Conservation (phyloP, 2,113 vertebrate genomes). For the Psilopsiagon aurifrons region DNA sequence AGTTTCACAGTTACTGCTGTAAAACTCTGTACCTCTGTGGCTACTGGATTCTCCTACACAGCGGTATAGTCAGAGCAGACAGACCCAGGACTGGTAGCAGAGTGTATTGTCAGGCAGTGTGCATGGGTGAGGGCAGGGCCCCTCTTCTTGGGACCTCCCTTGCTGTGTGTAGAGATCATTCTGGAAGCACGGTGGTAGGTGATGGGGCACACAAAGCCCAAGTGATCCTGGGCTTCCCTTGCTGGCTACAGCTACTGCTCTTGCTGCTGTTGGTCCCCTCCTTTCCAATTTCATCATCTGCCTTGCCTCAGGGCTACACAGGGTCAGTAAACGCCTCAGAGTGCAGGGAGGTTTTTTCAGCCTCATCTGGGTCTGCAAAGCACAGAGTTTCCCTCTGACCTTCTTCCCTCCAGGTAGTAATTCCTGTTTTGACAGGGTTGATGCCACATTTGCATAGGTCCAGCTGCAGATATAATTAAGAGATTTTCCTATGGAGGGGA, state of each 20-base stretch:
- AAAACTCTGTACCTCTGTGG: not conserved
- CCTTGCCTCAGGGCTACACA: not conserved
- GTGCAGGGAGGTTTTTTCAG: not conserved
- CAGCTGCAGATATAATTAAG: not conserved
- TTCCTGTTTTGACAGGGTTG: not conserved
- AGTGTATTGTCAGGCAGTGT: not conserved
- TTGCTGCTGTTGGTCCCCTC: not conserved
- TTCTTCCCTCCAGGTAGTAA: not conserved
- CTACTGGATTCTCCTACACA: not conserved
- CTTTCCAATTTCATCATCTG: fast-evolving
- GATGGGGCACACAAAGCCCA: not conserved
- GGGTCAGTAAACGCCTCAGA: not conserved
- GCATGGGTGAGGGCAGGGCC: not conserved
- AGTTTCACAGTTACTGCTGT: not conserved
- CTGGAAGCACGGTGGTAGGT: not conserved
- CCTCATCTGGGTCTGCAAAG: not conserved
- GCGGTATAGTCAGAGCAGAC: fast-evolving
- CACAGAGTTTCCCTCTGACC: not conserved
- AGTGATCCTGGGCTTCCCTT: not conserved
- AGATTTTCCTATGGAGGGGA: not conserved
- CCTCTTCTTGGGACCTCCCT: not conserved
- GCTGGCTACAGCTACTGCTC: not conserved
- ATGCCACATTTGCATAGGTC: not conserved
- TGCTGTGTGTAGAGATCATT: fast-evolving
- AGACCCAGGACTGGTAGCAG: fast-evolving